phyloP scores from a whole-genome alignment of 1,140 invertebrate genomes.

The Bombus affinis region DNA sequence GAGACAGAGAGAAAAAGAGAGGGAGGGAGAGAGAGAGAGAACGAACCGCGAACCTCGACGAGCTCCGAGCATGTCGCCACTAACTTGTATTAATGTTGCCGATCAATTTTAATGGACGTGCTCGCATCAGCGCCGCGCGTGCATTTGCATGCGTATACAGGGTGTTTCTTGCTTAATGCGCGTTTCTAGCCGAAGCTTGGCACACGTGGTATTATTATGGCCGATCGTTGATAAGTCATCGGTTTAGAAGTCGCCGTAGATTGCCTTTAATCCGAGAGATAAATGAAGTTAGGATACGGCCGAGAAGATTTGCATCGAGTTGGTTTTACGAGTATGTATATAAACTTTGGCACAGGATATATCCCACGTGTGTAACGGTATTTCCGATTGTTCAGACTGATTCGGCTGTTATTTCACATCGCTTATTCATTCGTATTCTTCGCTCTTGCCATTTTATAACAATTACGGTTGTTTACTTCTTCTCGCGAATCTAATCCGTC shows the following conservation, averaged over 20 bases:
- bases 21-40: conserved; percentile 31
- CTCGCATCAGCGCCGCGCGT: conserved; percentile 74
- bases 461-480: too few relatives aligned
- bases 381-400: background rate
- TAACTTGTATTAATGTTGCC: conserved; percentile 82
- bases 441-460: too few relatives aligned
- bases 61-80: conserved; percentile 78
- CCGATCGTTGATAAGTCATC: background rate
- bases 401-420: too few relatives aligned
- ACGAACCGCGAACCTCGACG: conserved; percentile 60
- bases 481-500: too few relatives aligned
- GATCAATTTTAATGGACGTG: conserved; percentile 81
- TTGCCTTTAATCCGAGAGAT: background rate
- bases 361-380: background rate
- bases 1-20: background rate
- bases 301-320: background rate
- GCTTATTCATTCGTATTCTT: too few relatives aligned
- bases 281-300: background rate
- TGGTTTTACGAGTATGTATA: background rate
- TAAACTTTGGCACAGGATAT: background rate
- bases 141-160: conserved; percentile 76
- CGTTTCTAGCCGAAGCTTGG: background rate
- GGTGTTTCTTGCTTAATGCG: conserved; percentile 17
- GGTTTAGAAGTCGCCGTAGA: background rate
- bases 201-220: background rate